Evolutionary conservation across 2,113 vertebrate species (phyloP).

Genomic region (Larimichthys crocea): DNA sequence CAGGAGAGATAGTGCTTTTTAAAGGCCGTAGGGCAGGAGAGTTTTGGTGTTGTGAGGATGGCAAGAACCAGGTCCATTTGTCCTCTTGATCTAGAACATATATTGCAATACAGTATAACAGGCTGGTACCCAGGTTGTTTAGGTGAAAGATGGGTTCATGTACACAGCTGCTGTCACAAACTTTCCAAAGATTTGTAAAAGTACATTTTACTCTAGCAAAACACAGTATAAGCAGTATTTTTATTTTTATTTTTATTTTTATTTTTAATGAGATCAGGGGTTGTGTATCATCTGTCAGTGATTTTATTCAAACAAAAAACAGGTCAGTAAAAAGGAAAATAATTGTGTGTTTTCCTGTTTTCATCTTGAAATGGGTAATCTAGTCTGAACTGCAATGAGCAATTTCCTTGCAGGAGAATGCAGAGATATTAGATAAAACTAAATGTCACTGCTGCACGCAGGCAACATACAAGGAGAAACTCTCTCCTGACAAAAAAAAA

Average conservation of each 20-base stretch:
- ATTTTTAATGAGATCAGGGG: background rate
- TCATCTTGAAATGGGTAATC: background rate
- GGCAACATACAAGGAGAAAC: background rate
- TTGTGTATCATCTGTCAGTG: background rate
- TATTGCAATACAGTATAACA: slow-evolving; percentile 39
- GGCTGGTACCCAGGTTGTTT: slow-evolving; percentile 18
- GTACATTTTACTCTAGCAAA: background rate
- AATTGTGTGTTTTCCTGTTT: background rate
- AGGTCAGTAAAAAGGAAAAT: background rate
- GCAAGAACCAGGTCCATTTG: slow-evolving; percentile 56
- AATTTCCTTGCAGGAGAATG: background rate
- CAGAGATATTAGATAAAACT: background rate
- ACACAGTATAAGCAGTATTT: background rate
- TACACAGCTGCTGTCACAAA: slow-evolving; percentile 5
- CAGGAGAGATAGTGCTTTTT: slow-evolving; percentile 54
- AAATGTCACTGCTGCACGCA: background rate
- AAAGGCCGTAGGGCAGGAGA: slow-evolving; percentile 56
- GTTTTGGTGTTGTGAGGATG: slow-evolving; percentile 50
- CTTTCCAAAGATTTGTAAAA: background rate
- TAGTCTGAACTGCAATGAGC: background rate
- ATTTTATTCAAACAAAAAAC: background rate
- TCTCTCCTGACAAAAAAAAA: background rate
- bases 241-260: too few relatives aligned
- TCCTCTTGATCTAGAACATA: slow-evolving; percentile 56
- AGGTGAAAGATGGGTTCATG: background rate